These are phyloP conservation scores for Trimorus sp. DNA, from an alignment of 2,888 invertebrate genomes.

Conservation along the genomic window DNA sequence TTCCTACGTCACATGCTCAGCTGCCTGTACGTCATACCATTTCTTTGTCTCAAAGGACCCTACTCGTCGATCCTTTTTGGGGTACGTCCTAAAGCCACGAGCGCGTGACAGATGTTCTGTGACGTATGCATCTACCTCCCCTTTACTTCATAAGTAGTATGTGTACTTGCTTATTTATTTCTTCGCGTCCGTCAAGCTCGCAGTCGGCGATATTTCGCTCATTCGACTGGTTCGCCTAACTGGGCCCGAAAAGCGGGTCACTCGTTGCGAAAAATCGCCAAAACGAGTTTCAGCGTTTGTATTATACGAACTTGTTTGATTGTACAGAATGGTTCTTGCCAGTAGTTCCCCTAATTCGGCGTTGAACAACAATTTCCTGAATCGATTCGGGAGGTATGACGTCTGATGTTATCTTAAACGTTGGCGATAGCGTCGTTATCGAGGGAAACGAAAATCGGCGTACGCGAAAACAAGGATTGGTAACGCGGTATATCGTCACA, in stretches of 20 bases:
- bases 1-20: conserved; percentile 79
- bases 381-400: neutral
- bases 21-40: conserved; percentile 80
- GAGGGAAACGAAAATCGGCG: conserved; percentile 42
- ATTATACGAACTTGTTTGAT: too few relatives aligned
- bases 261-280: neutral
- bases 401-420: conserved; percentile 26
- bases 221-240: conserved; percentile 11
- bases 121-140: conserved; percentile 76
- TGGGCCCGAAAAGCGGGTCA: too few relatives aligned
- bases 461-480: conserved; percentile 60
- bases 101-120: conserved; percentile 78
- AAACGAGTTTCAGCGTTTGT: neutral
- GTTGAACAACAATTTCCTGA: conserved; percentile 38
- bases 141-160: conserved; percentile 59
- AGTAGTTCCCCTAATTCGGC: neutral
- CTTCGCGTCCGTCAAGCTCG: conserved; percentile 32
- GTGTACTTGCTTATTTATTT: conserved; percentile 67
- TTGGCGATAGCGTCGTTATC: conserved; percentile 23
- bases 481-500: conserved; percentile 77
- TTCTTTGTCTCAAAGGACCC: conserved; percentile 81
- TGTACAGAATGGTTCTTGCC: too few relatives aligned
- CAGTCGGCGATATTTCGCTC: conserved; percentile 42
- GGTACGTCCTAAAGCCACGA: conserved; percentile 76
- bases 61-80: conserved; percentile 77